Percentiles rank a stretch among this genome's conserved stretches.
These are phyloP conservation scores for Ophonus ardosiacus DNA, from an alignment of 2,888 invertebrate genomes.

Conservation along the genomic window DNA sequence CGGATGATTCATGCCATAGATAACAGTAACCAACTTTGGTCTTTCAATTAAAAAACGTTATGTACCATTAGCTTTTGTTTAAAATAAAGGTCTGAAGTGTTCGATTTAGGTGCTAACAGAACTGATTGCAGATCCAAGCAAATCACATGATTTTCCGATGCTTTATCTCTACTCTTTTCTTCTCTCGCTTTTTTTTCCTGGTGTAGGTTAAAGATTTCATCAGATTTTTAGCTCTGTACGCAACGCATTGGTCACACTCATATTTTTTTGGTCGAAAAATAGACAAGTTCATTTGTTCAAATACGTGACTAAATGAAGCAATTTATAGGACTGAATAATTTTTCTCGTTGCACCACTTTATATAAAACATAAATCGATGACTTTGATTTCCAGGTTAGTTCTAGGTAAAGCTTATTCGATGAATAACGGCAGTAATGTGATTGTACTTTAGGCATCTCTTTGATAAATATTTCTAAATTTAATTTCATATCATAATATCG, in stretches of 20 bases:
- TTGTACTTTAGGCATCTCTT: not conserved
- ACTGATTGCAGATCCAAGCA: constrained; percentile 59
- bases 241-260: constrained; percentile 22
- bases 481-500: not conserved
- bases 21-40: constrained; percentile 65
- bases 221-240: not conserved
- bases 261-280: constrained; percentile 52
- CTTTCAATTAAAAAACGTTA: constrained; percentile 66
- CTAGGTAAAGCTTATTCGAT: not conserved
- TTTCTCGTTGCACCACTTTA: constrained; percentile 46
- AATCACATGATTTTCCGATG: constrained; percentile 50
- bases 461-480: not conserved
- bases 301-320: constrained; percentile 48
- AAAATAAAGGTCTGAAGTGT: constrained; percentile 64
- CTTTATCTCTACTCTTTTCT: constrained; percentile 53
- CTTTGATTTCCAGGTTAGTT: not conserved
- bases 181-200: constrained; percentile 41
- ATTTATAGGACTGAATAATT: constrained; percentile 1
- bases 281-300: constrained; percentile 51
- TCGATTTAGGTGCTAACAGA: constrained; percentile 61
- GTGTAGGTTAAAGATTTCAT: not conserved
- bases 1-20: constrained; percentile 66
- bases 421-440: not conserved
- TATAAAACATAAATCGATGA: constrained; percentile 14
- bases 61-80: constrained; percentile 67